Base-by-base conservation (phyloP, 2,113 vertebrate species). In the Cyprinodon variegatus region DNA sequence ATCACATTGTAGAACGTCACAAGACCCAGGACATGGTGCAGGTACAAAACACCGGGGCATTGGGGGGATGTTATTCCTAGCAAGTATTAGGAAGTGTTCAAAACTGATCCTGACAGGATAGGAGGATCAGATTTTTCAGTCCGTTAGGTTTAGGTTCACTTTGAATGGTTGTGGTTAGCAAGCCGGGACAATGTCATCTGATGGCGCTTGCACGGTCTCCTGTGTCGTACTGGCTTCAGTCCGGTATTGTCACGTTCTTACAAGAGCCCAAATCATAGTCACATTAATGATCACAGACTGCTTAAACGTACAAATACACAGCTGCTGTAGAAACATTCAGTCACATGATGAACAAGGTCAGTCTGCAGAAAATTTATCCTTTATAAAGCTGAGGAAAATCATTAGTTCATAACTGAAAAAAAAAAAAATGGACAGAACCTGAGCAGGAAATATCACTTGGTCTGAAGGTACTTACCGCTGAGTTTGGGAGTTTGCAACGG, bases 171-270 rank as follows among this genome's bases (percentile, higher is more conserved):
- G 86, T 71, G 77, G 70, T 89, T 82, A 85, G 89, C 85, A 85
- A 85, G 79, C 91, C 37, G 82, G 91, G 90, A 91, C 88, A 93
- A 89, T 82, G 89, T 90, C 86, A 89, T 78, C 80, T 76, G 80
- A 81, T 85, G 45, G 72, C 50, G 75, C 72, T 81, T 71, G 73
- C 83, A 87, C 75, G 71, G 40, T 81, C 88, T 76, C 38, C 20
- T 81, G 83, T 81, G 86, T 76, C 40, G 50, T 76, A 78, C 72
- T 86, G 80, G 86, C 82, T 79, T 90, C 83, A 92, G 92, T 90
- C 92, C 90, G 81, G 92, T 93, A 91, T 93, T 93, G 92, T 92
- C 91, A 93, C 90, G 90, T 92, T 93, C 90, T 85, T 90, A 92
- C 91, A 93, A 90, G 86, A 75, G 85, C 78, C 29, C 82, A 89